Base-by-base conservation (phyloP, 1,140 invertebrate genomes). In the Camponotus vicinus region DNA sequence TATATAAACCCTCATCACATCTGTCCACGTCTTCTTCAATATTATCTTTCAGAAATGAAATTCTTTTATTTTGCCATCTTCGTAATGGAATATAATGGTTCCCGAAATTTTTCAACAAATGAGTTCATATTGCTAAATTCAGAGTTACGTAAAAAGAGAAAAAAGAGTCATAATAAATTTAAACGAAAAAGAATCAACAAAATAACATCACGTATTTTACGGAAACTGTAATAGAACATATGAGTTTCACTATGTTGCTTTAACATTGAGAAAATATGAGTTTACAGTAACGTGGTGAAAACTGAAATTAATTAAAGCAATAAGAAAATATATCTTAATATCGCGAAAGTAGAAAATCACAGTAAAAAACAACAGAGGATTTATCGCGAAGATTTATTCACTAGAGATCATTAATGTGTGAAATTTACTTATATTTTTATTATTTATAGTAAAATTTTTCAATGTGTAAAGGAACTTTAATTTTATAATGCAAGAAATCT, bases 281-380 rank as follows among this genome's bases (percentile, higher is more conserved):
- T 66, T 6, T n/a, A 18, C 0, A 3, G 15, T n/a, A 66, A 37
- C 18, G 18, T 59, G 34, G 34, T 66, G 32, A 78, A 78, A 49
- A 45, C 64, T 6, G 18, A 78, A 78, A 66, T 78, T 45, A 77
- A 27, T 27, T 49, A n/a, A 66, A 49, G 32, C n/a, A 49, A 78
- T 37, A 78, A 15, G 27, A 63, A 66, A 66, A 6, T 66, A 66
- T 78, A 21, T 78, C 59, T 64, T 11, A 77, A 78, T 66, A 66
- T 66, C 42, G 9, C 13, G 15, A 59, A 42, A 27, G 15, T 18
- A 42, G 11, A 42, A 55, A 55, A 42, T 69, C 49, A 40, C 13
- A 34, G 32, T n/a, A 13, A 80, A 21, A 55, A 15, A 8, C 64
- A 66, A 78, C 59, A 34, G 7, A n/a, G 37, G n/a, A 37, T 37